A percentile compares a stretch with the other conserved stretches of the same genome.
phyloP scores from a whole-genome alignment of 1,140 invertebrate genomes.

The Antheraea pernyi region DNA sequence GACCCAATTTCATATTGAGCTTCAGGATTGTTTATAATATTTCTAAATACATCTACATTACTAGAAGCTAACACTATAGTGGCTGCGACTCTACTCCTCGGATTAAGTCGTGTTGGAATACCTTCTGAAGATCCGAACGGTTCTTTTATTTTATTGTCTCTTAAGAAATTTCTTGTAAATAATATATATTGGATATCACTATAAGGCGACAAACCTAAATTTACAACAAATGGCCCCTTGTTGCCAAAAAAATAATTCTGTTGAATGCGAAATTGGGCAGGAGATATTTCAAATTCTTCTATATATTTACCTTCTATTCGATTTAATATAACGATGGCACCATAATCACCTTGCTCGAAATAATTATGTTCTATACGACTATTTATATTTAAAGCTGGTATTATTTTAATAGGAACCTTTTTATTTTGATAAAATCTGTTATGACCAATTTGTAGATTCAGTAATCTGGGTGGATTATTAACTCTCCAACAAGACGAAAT shows the following conservation, averaged over 20 bases:
- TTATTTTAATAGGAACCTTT: slow-evolving; percentile 88
- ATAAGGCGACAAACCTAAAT: slow-evolving; percentile 92
- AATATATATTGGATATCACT: slow-evolving; percentile 88
- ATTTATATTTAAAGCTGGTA: slow-evolving; percentile 91
- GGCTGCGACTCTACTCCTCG: slow-evolving; percentile 92
- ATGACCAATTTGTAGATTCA: slow-evolving; percentile 90
- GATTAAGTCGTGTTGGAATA: slow-evolving; percentile 85
- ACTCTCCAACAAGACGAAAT: slow-evolving; percentile 88
- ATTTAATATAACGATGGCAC: slow-evolving; percentile 94
- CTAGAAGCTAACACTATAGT: slow-evolving; percentile 93
- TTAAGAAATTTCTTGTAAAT: slow-evolving; percentile 94
- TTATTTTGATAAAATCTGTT: slow-evolving; percentile 90
- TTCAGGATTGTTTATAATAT: slow-evolving; percentile 95
- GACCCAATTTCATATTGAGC: slow-evolving; percentile 97
- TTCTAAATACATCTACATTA: slow-evolving; percentile 94
- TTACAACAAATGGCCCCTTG: slow-evolving; percentile 91
- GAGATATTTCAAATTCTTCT: slow-evolving; percentile 83
- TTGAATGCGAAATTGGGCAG: slow-evolving; percentile 87
- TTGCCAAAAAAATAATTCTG: slow-evolving; percentile 95
- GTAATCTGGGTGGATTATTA: slow-evolving; percentile 75
- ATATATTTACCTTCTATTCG: slow-evolving; percentile 85
- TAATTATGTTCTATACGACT: slow-evolving; percentile 92
- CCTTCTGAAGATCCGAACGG: slow-evolving; percentile 86
- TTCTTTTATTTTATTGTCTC: slow-evolving; percentile 93
- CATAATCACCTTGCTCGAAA: slow-evolving; percentile 90